Evolutionary conservation across 2,888 invertebrate species (phyloP), one percentile per base, ranked within the genome.

Genomic region (Cosmorhoe ocellata): DNA sequence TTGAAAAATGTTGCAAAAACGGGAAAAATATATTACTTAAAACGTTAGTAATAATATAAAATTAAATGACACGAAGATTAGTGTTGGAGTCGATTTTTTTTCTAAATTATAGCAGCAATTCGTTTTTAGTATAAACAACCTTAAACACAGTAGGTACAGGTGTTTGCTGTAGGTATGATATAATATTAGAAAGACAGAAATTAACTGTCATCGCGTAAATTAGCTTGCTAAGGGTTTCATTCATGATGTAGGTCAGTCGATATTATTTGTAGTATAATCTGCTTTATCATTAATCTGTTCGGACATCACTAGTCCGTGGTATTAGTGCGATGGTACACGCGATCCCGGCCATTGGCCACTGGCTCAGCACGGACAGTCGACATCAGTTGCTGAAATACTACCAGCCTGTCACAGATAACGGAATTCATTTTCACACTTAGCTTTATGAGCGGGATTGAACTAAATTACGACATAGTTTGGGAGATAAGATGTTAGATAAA

Each of bases 381-480:
- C 34, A 8, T 14, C 49, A 11, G 28, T 38, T 46, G 33, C 41
- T 51, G 34, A 52, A 43, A 43, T 52, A 52, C 47, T 34, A 27
- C 40, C 45, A 18, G 40, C 18, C 18, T 12, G 31, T 37, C 24
- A 39, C 44, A 41, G 51, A 56, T 56, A 56, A 45, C 44, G 34
- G 48, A 51, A 51, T 49, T 42, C 56, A 45, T 48, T 56, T 46
- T 48, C 48, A 51, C 56, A 45, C 56, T 51, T 47, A 56, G 40
- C 48, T 52, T 53, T 53, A 49, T 53, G 37, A 48, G 47, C 52
- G 39, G 39, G 48, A 28, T 45, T 49, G 13, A 22, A 32, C 36
- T 24, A 28, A 48, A 41, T 41, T 53, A 53, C 48, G 36, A 41
- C 31, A 24, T n/a, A 45, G 53, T 53, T 37, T 26, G 43, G 37